Base-by-base conservation (phyloP, 2,797 vertebrate genomes). In the Anolis apletophallus region DNA sequence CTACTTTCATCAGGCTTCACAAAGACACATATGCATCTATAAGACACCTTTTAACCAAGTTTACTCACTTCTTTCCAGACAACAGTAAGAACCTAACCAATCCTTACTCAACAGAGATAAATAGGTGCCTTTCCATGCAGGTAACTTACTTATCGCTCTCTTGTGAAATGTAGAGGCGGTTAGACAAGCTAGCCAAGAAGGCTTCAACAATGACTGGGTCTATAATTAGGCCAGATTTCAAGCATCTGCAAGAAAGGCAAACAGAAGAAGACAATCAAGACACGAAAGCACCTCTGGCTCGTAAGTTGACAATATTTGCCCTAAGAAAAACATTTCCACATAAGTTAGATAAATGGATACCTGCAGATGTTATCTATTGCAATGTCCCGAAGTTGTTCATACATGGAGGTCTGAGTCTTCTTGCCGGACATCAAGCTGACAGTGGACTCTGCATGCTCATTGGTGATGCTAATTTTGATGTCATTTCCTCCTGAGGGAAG, bases 301-400 rank as follows among this genome's bases (percentile, higher is more conserved):
- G 34, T 29, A 59, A 6, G 69, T 55, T 3, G 19, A 6, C 32
- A 40, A 61, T 7, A 1, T 32, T 46, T 50, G 19, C 50, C 40
- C 2, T 29, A 68, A 50, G 6, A 55, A 29, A 36, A 54, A 36
- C 21, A 40, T 57, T 19, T 68, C 57, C 13, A 46, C 57, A 59
- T 59, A 11, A 2, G 3, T 32, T 5, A 52, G 55, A 3, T 13
- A 40, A 80, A 54, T 68, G 80, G 87, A 92, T 86, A 99, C 99
- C 99, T 98, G 98, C 99, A 99, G 94, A 99, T 99, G 93, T 99
- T 99, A 85, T 99, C 98, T 9, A 99, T 99, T 85, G 99, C 98
- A 81, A 99, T 98, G 93, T 99, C 99, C 55, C 99, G 95, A 61
- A 99, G 98, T 94, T 99, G 99, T 83, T 99, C 99, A 0, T 99